These are phyloP conservation scores for Temnothorax rugatulus DNA, from an alignment of 2,888 invertebrate species.

Conservation along the genomic window DNA sequence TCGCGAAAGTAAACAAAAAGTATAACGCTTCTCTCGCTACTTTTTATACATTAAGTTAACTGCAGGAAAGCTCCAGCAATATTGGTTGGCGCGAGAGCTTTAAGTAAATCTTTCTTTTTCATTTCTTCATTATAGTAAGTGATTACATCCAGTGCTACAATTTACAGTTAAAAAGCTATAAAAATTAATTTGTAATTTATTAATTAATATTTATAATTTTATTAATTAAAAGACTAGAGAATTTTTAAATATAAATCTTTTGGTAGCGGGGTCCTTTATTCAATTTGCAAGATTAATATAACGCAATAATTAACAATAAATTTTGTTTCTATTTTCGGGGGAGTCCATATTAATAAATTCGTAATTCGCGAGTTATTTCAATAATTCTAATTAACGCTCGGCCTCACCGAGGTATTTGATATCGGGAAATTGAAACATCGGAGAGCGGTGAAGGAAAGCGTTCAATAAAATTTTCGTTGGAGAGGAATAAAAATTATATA, in stretches of 20 bases:
- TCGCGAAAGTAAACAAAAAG: slow-evolving; percentile 40
- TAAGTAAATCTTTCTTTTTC: slow-evolving; percentile 30
- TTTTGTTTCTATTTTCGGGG: background rate
- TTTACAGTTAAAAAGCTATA: slow-evolving; percentile 1
- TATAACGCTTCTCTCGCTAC: slow-evolving; percentile 5
- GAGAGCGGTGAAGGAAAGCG: too few relatives aligned
- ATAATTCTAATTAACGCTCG: slow-evolving; percentile 28
- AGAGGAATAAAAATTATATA: background rate
- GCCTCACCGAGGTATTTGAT: background rate
- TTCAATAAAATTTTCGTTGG: background rate
- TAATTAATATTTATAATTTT: too few relatives aligned
- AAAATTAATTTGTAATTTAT: too few relatives aligned
- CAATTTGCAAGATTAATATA: too few relatives aligned
- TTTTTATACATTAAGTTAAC: slow-evolving; percentile 42
- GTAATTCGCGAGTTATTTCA: slow-evolving; percentile 2
- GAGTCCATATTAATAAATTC: background rate
- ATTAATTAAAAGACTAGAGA: too few relatives aligned
- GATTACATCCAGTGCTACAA: background rate
- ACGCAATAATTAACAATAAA: background rate
- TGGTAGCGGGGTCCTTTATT: too few relatives aligned
- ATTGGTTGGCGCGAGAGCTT: slow-evolving; percentile 5
- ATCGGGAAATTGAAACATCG: background rate
- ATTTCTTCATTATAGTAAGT: background rate
- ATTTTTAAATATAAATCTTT: too few relatives aligned
- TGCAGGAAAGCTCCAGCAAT: slow-evolving; percentile 10